A percentile compares a stretch with the other conserved stretches of the same genome.
Conservation (phyloP, 1,140 invertebrate species). For the Ladona fulva region DNA sequence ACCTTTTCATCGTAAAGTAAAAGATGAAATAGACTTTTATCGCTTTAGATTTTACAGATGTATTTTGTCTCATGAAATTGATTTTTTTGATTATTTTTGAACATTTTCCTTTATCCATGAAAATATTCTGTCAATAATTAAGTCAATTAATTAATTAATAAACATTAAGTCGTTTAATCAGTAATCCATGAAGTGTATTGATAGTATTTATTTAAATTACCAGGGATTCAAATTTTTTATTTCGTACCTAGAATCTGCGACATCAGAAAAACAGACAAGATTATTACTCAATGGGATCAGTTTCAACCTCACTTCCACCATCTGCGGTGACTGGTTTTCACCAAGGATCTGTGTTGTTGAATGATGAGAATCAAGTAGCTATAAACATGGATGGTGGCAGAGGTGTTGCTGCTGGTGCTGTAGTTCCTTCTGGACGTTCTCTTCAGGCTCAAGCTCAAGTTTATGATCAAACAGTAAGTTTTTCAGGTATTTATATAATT, state of each 20-base stretch:
- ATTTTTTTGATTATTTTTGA: too few species aligned
- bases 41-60: too few species aligned
- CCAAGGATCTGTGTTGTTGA: conserved; percentile 48
- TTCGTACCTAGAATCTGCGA: conserved; percentile 72
- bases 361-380: conserved; percentile 56
- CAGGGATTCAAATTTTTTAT: background rate
- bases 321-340: conserved; percentile 52
- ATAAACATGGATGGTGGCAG: conserved; percentile 51
- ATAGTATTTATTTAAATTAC: too few species aligned
- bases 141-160: too few species aligned
- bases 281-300: conserved; percentile 77
- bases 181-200: too few species aligned
- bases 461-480: conserved; percentile 64
- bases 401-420: background rate
- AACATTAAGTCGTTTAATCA: too few species aligned
- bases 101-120: too few species aligned
- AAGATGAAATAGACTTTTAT: too few species aligned
- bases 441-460: conserved; percentile 52
- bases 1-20: too few species aligned
- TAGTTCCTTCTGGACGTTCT: conserved; percentile 19
- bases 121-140: too few species aligned
- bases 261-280: conserved; percentile 88
- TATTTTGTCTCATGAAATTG: too few species aligned
- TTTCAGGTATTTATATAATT: too few species aligned
- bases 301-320: conserved; percentile 60